Percentiles rank a stretch among this genome's conserved stretches.
Conservation (phyloP, 2,888 invertebrate genomes). For the Raillietiella orientalis region DNA sequence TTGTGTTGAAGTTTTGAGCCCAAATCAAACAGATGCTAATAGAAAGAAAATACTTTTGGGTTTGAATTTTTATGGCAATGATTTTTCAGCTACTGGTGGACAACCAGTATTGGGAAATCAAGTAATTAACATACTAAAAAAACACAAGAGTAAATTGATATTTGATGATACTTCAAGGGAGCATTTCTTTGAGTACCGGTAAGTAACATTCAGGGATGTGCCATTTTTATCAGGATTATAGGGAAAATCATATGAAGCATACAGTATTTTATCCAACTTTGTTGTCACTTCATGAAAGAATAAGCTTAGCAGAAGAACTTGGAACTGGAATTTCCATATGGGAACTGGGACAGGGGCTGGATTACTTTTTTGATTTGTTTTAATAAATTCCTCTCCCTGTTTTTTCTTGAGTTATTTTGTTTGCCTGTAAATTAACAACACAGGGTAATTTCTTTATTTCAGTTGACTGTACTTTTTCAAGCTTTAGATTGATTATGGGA, state of each 20-base stretch:
- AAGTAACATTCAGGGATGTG: too few species aligned
- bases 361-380: slow-evolving; percentile 71
- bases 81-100: slow-evolving; percentile 37
- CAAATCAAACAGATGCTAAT: slow-evolving; percentile 19
- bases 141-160: slow-evolving; percentile 33
- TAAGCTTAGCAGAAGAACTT: slow-evolving; percentile 41
- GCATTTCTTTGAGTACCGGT: slow-evolving; percentile 58
- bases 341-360: slow-evolving; percentile 85
- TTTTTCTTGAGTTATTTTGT: too few species aligned
- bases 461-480: too few species aligned
- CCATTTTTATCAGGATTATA: too few species aligned
- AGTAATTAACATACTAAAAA: slow-evolving; percentile 37
- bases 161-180: slow-evolving; percentile 47
- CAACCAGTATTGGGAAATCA: slow-evolving; percentile 45
- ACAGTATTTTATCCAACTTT: slow-evolving; percentile 62
- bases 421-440: too few species aligned
- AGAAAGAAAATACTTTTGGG: slow-evolving; percentile 52
- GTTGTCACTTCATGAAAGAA: slow-evolving; percentile 42
- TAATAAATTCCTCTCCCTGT: slow-evolving; percentile 17
- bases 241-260: slow-evolving; percentile 24
- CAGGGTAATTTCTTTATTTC: too few species aligned
- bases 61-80: slow-evolving; percentile 74
- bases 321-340: slow-evolving; percentile 65
- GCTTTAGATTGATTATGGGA: too few species aligned
- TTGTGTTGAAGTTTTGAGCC: slow-evolving; percentile 37